Evolutionary conservation across 2,888 invertebrate species (phyloP), one percentile per base, ranked within the genome.

Genomic region (Oscheius onirici): DNA sequence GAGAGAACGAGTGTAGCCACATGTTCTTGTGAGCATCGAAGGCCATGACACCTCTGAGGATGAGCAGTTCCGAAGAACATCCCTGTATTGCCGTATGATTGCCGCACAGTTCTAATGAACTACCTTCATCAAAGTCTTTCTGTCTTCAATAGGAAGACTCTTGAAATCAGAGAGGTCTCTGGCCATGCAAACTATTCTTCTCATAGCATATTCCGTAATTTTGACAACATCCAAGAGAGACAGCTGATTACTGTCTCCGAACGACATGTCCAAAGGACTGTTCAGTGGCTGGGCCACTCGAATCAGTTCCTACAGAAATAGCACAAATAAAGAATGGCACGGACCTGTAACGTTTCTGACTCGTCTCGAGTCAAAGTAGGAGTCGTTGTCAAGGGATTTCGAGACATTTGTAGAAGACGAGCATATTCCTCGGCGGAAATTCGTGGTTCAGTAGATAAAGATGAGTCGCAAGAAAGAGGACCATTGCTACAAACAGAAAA

Each of bases 31-130:
- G 93, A 0, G 92, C 92, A 87, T 96, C 95, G 87, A 95, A 97
- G 57, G 93, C 93, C 90, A 94, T 93, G 0, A 94, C 94, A 78
- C 96, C 95, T 15, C 95, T 91, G 65, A 97, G 91, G 71, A 97
- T 93, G 92, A 97, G 93, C 92, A 97, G 93, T 89, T 97, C 97
- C 58, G 95, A 95, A 87, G 95, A 95, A 0, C 96, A 95, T n/a
- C 78, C 84, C 83, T 61, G 26, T 75, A 58, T 22, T 46, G 11
- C 17, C n/a, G 6, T 22, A 11, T 43, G 8, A 11, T 43, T 43
- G 43, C 13, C 13, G 43, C n/a, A 43, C 13, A 11, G 43, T 43
- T 43, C 2, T 13, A 52, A 17, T n/a, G 85, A 83, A 40, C 40
- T 58, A 95, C 95, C 88, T 95, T 95, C 10, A 95, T 89, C 13